Conservation (phyloP, 2,797 vertebrate genomes). For the Ataeniobius toweri region DNA sequence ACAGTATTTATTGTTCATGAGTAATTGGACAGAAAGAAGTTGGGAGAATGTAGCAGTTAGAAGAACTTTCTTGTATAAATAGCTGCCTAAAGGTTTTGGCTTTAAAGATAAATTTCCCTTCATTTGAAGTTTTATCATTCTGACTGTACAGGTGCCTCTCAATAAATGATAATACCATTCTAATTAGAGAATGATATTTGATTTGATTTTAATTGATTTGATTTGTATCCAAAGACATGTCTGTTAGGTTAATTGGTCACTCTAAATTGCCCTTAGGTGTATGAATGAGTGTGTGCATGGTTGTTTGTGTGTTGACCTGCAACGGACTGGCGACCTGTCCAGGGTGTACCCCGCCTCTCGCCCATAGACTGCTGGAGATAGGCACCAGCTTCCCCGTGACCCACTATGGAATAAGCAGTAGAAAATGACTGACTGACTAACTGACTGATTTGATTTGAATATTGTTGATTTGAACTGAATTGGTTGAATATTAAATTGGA, state of each 20-base stretch:
- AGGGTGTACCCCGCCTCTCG: no score
- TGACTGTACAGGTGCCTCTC: neutral
- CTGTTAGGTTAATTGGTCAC: no score
- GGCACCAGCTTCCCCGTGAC: no score
- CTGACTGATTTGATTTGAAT: neutral
- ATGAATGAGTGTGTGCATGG: no score
- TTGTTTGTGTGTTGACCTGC: no score
- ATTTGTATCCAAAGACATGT: neutral
- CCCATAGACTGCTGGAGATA: no score
- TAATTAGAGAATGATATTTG: no score
- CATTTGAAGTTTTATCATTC: constrained; percentile 5
- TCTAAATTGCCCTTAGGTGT: no score
- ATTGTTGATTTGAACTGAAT: neutral
- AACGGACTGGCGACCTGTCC: no score
- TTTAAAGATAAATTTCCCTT: constrained; percentile 18
- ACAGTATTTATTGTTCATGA: constrained; percentile 46
- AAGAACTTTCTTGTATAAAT: constrained; percentile 15
- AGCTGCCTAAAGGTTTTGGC: constrained; percentile 44
- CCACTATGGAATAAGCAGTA: no score
- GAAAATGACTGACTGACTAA: neutral
- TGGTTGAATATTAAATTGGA: neutral
- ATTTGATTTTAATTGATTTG: neutral
- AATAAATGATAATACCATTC: no score
- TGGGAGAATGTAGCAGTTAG: constrained; percentile 4
- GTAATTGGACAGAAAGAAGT: constrained; percentile 19